These are phyloP conservation scores for Clinocottus analis DNA, from an alignment of 2,113 vertebrate genomes.

Conservation along the genomic window DNA sequence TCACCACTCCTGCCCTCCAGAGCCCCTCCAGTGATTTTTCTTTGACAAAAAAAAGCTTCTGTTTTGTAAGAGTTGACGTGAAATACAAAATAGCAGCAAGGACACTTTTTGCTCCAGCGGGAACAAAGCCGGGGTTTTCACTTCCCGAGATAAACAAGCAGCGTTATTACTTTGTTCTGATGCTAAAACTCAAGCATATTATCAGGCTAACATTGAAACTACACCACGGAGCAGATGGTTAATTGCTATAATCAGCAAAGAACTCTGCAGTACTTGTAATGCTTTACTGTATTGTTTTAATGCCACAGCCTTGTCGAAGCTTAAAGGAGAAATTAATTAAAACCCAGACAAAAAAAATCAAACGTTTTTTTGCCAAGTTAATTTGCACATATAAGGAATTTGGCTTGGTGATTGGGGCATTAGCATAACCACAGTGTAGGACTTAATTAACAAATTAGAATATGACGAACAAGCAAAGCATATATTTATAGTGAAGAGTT, in stretches of 20 bases:
- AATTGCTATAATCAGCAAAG: conserved; percentile 2
- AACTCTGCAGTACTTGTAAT: not conserved
- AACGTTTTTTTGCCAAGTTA: not conserved
- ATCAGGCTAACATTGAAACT: no score
- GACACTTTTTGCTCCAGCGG: no score
- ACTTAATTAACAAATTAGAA: not conserved
- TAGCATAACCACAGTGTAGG: not conserved
- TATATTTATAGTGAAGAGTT: not conserved
- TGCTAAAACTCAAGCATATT: not conserved
- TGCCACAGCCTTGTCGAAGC: not conserved
- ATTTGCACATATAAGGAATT: no score
- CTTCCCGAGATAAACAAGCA: no score
- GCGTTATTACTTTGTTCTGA: no score
- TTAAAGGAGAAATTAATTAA: not conserved
- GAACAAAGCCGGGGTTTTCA: no score
- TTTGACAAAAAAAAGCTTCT: no score
- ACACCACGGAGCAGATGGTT: not conserved
- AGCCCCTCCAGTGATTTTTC: no score
- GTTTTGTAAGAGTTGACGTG: no score
- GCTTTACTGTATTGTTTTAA: not conserved
- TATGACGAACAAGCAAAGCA: not conserved
- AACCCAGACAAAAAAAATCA: not conserved
- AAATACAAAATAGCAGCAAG: no score
- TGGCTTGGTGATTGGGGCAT: not conserved
- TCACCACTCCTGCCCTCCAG: not conserved